A percentile compares a stretch with the other conserved stretches of the same genome.
phyloP scores from a whole-genome alignment of 2,797 vertebrate species.

The Sebastes kiyomatsui region DNA sequence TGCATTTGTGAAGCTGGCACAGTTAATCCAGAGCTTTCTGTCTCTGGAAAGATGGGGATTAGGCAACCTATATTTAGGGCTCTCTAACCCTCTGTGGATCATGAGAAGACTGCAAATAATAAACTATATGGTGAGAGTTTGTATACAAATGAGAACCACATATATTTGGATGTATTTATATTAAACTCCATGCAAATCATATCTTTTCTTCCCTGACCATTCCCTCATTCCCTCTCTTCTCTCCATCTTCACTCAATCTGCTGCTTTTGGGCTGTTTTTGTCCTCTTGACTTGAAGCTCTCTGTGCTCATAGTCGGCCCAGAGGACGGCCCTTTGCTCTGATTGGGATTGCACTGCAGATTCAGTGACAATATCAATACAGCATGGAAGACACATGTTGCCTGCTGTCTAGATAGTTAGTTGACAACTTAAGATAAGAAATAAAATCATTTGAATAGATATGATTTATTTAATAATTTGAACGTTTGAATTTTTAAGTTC shows the following conservation, averaged over 20 bases:
- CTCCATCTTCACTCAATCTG: neutral
- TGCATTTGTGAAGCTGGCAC: slow-evolving; percentile 50
- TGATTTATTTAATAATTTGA: neutral
- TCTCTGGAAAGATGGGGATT: slow-evolving; percentile 45
- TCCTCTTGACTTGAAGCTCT: slow-evolving; percentile 20
- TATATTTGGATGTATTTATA: slow-evolving; percentile 11
- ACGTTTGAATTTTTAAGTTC: neutral
- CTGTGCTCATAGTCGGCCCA: neutral
- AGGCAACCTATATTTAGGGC: slow-evolving; percentile 62
- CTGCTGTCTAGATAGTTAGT: neutral
- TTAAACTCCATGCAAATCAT: neutral
- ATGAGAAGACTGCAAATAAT: slow-evolving; percentile 23
- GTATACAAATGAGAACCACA: neutral
- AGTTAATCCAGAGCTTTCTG: slow-evolving; percentile 52
- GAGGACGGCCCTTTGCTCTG: neutral
- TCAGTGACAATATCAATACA: neutral
- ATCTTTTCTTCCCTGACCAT: neutral
- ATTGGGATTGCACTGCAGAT: neutral
- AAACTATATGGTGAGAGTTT: neutral
- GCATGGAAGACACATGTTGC: neutral
- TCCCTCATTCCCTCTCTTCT: neutral
- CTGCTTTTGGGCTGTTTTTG: neutral
- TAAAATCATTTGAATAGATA: neutral
- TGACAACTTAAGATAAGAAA: neutral
- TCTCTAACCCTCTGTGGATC: slow-evolving; percentile 26